Base-by-base conservation (phyloP, 2,888 invertebrate species). In the Ennomos quercinarius region DNA sequence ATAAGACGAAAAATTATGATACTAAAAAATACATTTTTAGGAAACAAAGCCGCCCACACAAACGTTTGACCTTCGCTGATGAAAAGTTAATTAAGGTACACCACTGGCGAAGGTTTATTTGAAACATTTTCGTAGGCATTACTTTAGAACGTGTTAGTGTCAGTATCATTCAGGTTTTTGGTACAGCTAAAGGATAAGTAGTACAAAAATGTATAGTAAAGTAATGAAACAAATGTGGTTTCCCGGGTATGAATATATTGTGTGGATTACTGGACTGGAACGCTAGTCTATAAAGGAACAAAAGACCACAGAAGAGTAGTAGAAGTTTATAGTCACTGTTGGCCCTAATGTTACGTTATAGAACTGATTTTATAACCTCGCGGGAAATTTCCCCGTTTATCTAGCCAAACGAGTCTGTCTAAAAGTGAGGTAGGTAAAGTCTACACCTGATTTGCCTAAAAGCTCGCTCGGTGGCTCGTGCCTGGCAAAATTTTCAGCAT, bases 361-460 rank as follows among this genome's bases (percentile, higher is more conserved):
- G n/a, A 47, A 27, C 9, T 12, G 62, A 67, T 57, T 70, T 67
- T 67, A 71, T 66, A 11, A 65, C 62, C 67, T 62, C 64, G 44
- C 50, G 64, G 62, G 69, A 71, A 17, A 27, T 27, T 27, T 27
- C 6, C n/a, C 59, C 66, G 57, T 63, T 63, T 66, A 62, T 68
- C 65, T 57, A 58, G 57, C 61, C 51, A 62, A 64, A 58, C 38
- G 61, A 67, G 55, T 45, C 50, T 65, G 60, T 53, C 43, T 64
- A 66, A 66, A 66, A 58, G 67, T 66, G 57, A 63, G 62, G 40
- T 55, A 53, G 57, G 38, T 59, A 46, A 59, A 61, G 42, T 58
- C 48, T 49, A 64, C 41, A 53, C 46, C 58, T 61, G 67, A 71
- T 71, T 72, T 72, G 64, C 67, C 69, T 72, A 70, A 71, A 70